Base-by-base conservation (phyloP, 2,113 vertebrate genomes). In the Perccottus glenii region DNA sequence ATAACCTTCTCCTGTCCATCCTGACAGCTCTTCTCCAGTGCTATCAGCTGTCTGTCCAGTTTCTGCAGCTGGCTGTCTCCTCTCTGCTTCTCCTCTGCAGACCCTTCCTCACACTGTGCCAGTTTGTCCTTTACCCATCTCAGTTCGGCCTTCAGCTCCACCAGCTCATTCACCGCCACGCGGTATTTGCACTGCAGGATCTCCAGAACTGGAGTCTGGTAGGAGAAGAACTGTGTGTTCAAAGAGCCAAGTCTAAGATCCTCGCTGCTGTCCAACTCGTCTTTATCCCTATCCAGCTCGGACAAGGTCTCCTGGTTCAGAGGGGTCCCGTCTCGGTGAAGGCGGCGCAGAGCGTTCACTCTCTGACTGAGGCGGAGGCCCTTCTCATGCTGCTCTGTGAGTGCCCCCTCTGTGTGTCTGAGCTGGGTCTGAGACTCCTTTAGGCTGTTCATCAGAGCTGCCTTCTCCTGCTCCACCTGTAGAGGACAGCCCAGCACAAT, bases 171-270 rank as follows among this genome's bases (percentile, higher is more conserved):
- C 65, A 98, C 95, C 0, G 97, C 97, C 69, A 99, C 94, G 64
- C 94, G 93, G 77, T 98, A 99, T 87, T 99, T 99, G 86, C 94
- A 96, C 67, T 98, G 96, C n/a, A 99, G 85, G 69, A 98, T 95
- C 88, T 98, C 96, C 53, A 97, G 86, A 55, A 95, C 95, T 3
- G 95, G 94, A 6, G 93, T 91, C 78, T 96, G 95, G 64, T 94
- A 92, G 0, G 88, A 36, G 0, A 95, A 89, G 27, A 83, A 3
- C 14, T 79, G 68, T 68, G 67, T 77, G 43, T 55, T 77, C 8
- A 70, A 16, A 1, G 44, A 75, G 42, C 93, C 92, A 45, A 15
- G 67, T 81, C 92, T 94, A 59, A 94, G 92, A 9, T 87, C 87
- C 0, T 93, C 93, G 9, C 88, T 70, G 44, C 91, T 92, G 0